These are phyloP conservation scores for Typhlomys cinereus DNA, from an alignment of 2,113 vertebrate species.

Conservation along the genomic window DNA sequence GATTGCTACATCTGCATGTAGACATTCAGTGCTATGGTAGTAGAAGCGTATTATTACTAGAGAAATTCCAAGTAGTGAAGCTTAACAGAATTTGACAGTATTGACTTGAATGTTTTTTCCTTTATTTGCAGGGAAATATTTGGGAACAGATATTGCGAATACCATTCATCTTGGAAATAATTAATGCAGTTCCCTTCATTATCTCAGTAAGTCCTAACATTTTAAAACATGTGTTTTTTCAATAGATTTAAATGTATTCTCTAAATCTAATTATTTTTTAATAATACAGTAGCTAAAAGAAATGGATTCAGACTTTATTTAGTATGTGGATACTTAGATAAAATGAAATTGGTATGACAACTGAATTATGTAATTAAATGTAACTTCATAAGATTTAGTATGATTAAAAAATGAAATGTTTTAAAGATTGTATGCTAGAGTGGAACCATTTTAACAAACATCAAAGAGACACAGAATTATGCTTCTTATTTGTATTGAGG, in stretches of 20 bases:
- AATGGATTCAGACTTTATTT: constrained; percentile 11
- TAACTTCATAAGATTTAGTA: constrained; percentile 28
- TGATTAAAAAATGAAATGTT: constrained; percentile 11
- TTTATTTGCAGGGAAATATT: constrained; percentile 89
- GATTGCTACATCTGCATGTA: neutral
- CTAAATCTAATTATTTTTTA: neutral
- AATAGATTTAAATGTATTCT: constrained; percentile 1
- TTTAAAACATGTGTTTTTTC: neutral
- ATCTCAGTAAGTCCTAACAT: constrained; percentile 86
- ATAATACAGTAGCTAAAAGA: neutral
- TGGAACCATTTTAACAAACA: neutral
- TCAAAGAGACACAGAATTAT: neutral
- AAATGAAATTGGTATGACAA: neutral
- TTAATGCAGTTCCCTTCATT: constrained; percentile 92
- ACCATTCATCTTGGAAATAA: constrained; percentile 91
- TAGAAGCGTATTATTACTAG: neutral
- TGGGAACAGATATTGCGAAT: constrained; percentile 91
- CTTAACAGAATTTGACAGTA: neutral
- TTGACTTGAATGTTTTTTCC: constrained; percentile 58
- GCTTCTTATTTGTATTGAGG: neutral
- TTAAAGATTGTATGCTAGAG: neutral
- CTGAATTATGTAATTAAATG: constrained; percentile 5
- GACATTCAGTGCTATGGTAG: neutral
- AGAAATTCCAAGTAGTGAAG: constrained; percentile 61
- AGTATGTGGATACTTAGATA: neutral